Percentiles rank a stretch among this genome's conserved stretches.
These are phyloP conservation scores for Hoplias malabaricus DNA, from an alignment of 2,113 vertebrate species.

Conservation along the genomic window DNA sequence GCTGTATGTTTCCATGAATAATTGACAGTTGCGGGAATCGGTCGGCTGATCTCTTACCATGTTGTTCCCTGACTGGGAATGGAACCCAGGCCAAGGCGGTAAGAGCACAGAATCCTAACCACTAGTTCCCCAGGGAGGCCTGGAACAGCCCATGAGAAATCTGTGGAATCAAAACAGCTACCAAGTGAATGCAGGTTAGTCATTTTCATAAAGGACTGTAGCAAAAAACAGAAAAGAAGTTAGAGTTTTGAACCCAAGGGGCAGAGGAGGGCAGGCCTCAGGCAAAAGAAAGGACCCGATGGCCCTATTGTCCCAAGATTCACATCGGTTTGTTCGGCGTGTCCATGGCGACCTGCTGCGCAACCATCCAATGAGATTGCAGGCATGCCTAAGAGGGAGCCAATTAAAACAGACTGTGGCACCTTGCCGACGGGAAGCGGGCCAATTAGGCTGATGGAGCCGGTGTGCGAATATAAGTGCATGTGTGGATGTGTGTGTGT, in stretches of 20 bases:
- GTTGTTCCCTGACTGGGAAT: too few relatives aligned
- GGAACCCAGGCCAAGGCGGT: too few relatives aligned
- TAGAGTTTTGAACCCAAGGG: not conserved
- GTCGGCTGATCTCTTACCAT: too few relatives aligned
- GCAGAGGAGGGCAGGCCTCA: slow-evolving; percentile 44
- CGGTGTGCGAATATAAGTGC: slow-evolving; percentile 48
- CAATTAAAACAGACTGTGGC: slow-evolving; percentile 69
- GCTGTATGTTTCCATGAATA: too few relatives aligned
- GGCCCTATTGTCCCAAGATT: slow-evolving; percentile 64
- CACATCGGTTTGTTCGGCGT: slow-evolving; percentile 56
- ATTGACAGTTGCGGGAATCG: too few relatives aligned
- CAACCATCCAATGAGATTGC: slow-evolving; percentile 70
- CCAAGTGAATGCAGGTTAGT: too few relatives aligned
- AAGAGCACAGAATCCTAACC: too few relatives aligned
- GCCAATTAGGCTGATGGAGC: slow-evolving; percentile 75
- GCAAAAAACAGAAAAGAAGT: too few relatives aligned
- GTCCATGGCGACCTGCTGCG: slow-evolving; percentile 68
- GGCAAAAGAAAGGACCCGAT: slow-evolving; percentile 45
- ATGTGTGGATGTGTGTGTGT: slow-evolving; percentile 49
- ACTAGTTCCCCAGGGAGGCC: too few relatives aligned
- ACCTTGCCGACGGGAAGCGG: slow-evolving; percentile 67
- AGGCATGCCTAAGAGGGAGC: slow-evolving; percentile 64
- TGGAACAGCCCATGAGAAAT: too few relatives aligned
- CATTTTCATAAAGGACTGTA: not conserved
- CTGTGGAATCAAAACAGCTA: too few relatives aligned